A percentile compares a stretch with the other conserved stretches of the same genome.
Conservation (phyloP, 2,113 vertebrate genomes). For the Origma solitaria region DNA sequence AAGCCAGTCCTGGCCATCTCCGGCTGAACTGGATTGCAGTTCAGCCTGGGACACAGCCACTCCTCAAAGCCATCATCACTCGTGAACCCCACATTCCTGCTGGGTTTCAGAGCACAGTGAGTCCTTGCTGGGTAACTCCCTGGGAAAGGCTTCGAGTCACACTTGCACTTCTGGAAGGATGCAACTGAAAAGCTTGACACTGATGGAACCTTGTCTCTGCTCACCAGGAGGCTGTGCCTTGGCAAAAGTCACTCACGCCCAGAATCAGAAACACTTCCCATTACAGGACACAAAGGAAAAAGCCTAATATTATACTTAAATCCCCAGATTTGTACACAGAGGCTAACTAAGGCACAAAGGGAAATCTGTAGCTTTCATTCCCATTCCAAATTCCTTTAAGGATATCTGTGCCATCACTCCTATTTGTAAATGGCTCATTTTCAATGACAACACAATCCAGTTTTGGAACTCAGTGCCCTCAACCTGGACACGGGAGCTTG, state of each 20-base stretch:
- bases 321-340: not conserved
- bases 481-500: accelerated
- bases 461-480: not conserved
- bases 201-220: not conserved
- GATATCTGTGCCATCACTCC: not conserved
- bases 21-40: accelerated
- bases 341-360: not conserved
- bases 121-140: not conserved
- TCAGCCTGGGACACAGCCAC: not conserved
- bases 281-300: not conserved
- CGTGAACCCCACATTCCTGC: not conserved
- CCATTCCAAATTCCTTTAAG: not conserved
- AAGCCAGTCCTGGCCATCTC: not conserved
- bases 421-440: not conserved
- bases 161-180: not conserved
- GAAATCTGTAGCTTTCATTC: not conserved
- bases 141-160: not conserved
- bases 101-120: not conserved
- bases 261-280: not conserved
- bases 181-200: not conserved
- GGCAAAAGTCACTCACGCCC: not conserved
- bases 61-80: not conserved
- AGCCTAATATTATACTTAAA: not conserved
- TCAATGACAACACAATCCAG: not conserved
- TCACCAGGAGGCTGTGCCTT: not conserved